Conservation (phyloP, 2,797 vertebrate species). For the Toxotes lorentzi region DNA sequence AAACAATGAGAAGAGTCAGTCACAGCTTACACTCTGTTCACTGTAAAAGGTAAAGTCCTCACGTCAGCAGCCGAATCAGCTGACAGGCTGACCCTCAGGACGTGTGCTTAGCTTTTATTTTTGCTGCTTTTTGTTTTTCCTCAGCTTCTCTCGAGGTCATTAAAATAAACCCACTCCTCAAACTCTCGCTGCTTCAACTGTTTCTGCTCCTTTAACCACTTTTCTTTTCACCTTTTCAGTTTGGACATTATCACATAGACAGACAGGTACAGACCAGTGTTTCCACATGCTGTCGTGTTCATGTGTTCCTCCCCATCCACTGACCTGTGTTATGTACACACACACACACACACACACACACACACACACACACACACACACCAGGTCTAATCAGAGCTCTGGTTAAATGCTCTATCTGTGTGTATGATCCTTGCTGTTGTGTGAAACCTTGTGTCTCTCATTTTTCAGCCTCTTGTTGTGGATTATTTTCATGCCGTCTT, state of each 20-base stretch:
- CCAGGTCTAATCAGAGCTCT: neutral
- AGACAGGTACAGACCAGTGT: slow-evolving; percentile 68
- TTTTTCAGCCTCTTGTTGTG: neutral
- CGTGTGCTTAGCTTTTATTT: no score
- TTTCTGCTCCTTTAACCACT: slow-evolving; percentile 57
- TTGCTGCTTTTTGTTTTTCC: neutral
- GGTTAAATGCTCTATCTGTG: neutral
- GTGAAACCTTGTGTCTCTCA: neutral
- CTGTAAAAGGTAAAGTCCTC: no score
- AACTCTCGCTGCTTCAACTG: slow-evolving; percentile 4
- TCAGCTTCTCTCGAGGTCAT: neutral
- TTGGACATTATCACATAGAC: slow-evolving; percentile 75
- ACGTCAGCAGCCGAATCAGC: no score
- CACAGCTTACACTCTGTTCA: no score
- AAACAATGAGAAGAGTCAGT: neutral
- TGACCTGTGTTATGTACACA: neutral
- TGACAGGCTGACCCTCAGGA: no score
- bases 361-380: neutral
- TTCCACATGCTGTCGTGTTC: slow-evolving; percentile 33
- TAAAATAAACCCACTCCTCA: neutral
- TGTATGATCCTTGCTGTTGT: neutral
- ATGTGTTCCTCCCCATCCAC: slow-evolving; percentile 6
- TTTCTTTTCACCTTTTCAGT: slow-evolving; percentile 75
- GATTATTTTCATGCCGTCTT: neutral
- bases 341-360: neutral